A percentile compares a stretch with the other conserved stretches of the same genome.
Evolutionary conservation across 2,888 invertebrate genomes (phyloP).

Genomic region (Noctua janthina): DNA sequence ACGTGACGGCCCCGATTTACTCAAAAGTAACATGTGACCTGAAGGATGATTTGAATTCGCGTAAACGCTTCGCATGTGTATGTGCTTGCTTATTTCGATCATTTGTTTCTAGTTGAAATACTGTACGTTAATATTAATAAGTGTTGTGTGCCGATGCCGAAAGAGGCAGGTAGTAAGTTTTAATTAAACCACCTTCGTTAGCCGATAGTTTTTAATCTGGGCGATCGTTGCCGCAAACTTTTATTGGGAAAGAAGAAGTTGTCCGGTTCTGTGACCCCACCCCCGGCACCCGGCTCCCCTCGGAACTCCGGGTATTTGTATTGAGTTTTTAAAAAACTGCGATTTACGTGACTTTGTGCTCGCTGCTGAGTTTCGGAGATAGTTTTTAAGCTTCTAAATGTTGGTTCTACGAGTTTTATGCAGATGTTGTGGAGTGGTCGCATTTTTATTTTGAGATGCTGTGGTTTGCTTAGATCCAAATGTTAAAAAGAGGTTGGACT

Average conservation of each 20-base stretch:
- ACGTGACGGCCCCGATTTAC: neutral
- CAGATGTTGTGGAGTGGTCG: conserved; percentile 15
- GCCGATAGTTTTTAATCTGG: conserved; percentile 78
- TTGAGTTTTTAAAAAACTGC: conserved; percentile 60
- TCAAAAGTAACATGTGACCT: neutral
- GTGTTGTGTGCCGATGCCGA: conserved; percentile 38
- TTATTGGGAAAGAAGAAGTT: conserved; percentile 52
- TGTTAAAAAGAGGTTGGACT: neutral
- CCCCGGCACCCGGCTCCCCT: neutral
- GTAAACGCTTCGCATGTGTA: neutral
- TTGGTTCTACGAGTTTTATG: conserved; percentile 40
- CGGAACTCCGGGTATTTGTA: conserved; percentile 47
- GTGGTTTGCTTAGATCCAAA: neutral
- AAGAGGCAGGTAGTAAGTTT: conserved; percentile 66
- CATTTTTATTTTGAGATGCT: neutral
- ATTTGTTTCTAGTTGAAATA: neutral
- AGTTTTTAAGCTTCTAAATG: conserved; percentile 53
- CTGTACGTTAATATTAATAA: neutral
- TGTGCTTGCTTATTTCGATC: neutral
- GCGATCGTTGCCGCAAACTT: conserved; percentile 62
- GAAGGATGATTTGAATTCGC: neutral
- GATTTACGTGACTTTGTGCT: conserved; percentile 60
- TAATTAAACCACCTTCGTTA: conserved; percentile 77
- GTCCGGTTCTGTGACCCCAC: conserved; percentile 32
- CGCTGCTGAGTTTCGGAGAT: conserved; percentile 33